Percentiles rank a stretch among this genome's conserved stretches.
These are phyloP conservation scores for Drosophila phalerata DNA, from an alignment of 2,888 invertebrate genomes.

Conservation along the genomic window DNA sequence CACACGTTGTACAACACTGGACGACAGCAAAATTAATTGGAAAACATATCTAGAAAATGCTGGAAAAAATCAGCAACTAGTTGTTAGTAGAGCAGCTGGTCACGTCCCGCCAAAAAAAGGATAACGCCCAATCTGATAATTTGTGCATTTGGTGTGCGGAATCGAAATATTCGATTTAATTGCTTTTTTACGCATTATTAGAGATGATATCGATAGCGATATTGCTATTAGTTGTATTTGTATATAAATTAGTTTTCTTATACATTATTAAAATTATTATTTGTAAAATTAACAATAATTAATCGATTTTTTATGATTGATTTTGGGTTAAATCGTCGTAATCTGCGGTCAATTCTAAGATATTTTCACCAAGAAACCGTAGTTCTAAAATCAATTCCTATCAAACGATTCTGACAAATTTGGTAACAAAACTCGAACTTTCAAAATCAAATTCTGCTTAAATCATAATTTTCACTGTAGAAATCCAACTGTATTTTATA, in stretches of 20 bases:
- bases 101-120: not conserved
- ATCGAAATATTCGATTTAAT: constrained; percentile 68
- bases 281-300: no score
- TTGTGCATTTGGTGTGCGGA: constrained; percentile 44
- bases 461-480: no score
- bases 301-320: no score
- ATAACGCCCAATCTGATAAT: constrained; percentile 49
- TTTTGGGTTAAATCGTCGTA: no score
- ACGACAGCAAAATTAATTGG: constrained; percentile 64
- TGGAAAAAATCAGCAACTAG: constrained; percentile 23
- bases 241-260: not conserved
- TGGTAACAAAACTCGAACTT: no score
- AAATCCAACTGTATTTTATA: no score
- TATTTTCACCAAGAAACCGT: no score
- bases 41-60: constrained; percentile 46
- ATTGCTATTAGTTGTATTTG: not conserved
- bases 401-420: no score
- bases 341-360: no score
- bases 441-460: no score
- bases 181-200: constrained; percentile 73
- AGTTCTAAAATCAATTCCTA: no score
- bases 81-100: not conserved
- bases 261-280: no score
- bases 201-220: constrained; percentile 1
- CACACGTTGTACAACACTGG: constrained; percentile 49